Percentiles rank a stretch among this genome's conserved stretches.
phyloP scores from a whole-genome alignment of 2,888 invertebrate species.

The Ephialtes manifestator region DNA sequence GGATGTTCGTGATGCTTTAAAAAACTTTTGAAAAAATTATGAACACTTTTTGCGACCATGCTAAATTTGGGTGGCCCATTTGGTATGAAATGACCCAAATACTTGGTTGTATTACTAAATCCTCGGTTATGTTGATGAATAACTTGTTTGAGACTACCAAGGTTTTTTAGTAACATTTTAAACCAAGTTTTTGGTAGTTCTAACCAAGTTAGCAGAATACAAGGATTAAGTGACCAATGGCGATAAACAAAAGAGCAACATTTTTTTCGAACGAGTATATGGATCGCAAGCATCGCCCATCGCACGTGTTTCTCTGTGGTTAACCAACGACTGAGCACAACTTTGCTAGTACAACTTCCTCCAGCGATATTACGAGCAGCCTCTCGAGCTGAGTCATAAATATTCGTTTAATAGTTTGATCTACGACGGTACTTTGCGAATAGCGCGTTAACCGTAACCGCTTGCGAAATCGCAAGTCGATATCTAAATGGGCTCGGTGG shows the following conservation, averaged over 20 bases:
- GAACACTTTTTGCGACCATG: too few species aligned
- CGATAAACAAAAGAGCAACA: conserved; percentile 4
- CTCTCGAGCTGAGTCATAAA: conserved; percentile 71
- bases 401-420: conserved; percentile 79
- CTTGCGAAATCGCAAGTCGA: conserved; percentile 79
- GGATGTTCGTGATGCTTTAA: too few species aligned
- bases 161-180: too few species aligned
- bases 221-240: background rate
- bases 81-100: too few species aligned
- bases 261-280: background rate
- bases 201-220: too few species aligned
- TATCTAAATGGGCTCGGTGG: conserved; percentile 75
- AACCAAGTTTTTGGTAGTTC: too few species aligned
- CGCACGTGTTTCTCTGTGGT: conserved; percentile 35
- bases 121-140: too few species aligned
- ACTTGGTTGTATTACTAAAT: too few species aligned
- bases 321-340: background rate
- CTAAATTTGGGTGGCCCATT: too few species aligned
- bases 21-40: too few species aligned
- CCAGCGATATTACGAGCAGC: conserved; percentile 27
- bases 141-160: too few species aligned
- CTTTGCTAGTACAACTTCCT: conserved; percentile 11
- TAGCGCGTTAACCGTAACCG: conserved; percentile 70
- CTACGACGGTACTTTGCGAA: conserved; percentile 75
- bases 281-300: conserved; percentile 1